Percentiles rank a stretch among this genome's conserved stretches.
phyloP scores from a whole-genome alignment of 1,140 invertebrate genomes.

The Polyergus mexicanus region DNA sequence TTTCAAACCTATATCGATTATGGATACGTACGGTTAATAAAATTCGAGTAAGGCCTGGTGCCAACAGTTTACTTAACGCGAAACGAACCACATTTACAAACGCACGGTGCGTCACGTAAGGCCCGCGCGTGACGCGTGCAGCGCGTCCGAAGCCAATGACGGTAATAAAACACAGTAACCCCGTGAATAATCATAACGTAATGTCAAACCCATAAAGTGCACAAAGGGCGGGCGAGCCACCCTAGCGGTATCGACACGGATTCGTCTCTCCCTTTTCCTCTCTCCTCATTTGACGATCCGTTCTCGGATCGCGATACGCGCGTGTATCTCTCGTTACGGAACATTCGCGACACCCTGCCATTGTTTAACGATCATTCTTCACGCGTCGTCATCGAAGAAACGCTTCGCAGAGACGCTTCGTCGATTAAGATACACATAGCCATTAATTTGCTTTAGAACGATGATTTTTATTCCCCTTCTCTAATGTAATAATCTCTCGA shows the following conservation, averaged over 20 bases:
- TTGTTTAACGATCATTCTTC: constrained; percentile 76
- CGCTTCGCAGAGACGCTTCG: neutral
- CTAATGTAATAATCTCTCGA: neutral
- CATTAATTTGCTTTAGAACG: neutral
- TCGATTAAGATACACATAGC: constrained; percentile 11
- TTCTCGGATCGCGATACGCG: constrained; percentile 73
- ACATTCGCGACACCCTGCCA: constrained; percentile 71
- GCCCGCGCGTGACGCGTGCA: constrained; percentile 44
- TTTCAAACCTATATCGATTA: neutral
- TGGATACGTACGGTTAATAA: constrained; percentile 29
- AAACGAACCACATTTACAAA: constrained; percentile 29
- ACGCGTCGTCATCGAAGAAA: constrained; percentile 54
- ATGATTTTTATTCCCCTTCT: neutral
- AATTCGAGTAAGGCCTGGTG: constrained; percentile 14
- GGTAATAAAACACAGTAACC: constrained; percentile 84
- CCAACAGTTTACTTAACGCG: constrained; percentile 18
- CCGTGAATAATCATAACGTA: constrained; percentile 86
- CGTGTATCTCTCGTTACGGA: constrained; percentile 79
- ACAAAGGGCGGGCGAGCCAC: constrained; percentile 78
- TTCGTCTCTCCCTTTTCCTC: neutral
- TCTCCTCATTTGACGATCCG: constrained; percentile 60
- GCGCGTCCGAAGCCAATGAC: constrained; percentile 35
- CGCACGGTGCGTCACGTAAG: constrained; percentile 33
- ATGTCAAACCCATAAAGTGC: constrained; percentile 84
- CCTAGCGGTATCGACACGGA: constrained; percentile 58